Percentiles rank a stretch among this genome's conserved stretches.
Evolutionary conservation across 2,888 invertebrate genomes (phyloP).

Genomic region (Argyresthia albistria): DNA sequence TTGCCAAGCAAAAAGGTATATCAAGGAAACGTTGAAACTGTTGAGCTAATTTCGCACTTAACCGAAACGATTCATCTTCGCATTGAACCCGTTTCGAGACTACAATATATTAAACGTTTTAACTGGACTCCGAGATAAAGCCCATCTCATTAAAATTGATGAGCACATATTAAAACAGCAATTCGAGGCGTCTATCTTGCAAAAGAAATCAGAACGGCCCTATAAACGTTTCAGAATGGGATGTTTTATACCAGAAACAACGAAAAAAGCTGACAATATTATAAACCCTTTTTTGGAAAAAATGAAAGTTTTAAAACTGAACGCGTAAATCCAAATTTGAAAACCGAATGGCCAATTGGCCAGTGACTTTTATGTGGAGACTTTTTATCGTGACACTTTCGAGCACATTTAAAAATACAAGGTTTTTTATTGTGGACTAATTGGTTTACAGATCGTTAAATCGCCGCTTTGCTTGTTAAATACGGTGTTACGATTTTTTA

Average conservation of each 20-base stretch:
- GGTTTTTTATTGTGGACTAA: slow-evolving; percentile 2
- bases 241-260: slow-evolving; percentile 1
- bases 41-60: neutral
- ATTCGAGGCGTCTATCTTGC: slow-evolving; percentile 25
- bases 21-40: neutral
- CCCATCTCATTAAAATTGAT: slow-evolving; percentile 36
- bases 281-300: slow-evolving; percentile 3
- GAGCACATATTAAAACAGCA: slow-evolving; percentile 29
- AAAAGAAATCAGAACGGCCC: slow-evolving; percentile 21
- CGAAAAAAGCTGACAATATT: slow-evolving; percentile 1
- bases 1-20: too few relatives aligned
- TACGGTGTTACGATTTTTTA: slow-evolving; percentile 1
- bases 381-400: slow-evolving; percentile 5
- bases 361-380: neutral
- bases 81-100: slow-evolving; percentile 1
- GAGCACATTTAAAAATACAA: neutral
- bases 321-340: slow-evolving; percentile 3
- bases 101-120: slow-evolving; percentile 1
- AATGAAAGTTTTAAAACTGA: slow-evolving; percentile 4
- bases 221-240: slow-evolving; percentile 3
- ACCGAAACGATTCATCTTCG: neutral
- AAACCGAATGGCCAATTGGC: neutral
- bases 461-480: neutral
- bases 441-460: slow-evolving; percentile 3
- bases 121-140: slow-evolving; percentile 5